Evolutionary conservation across 2,888 invertebrate genomes (phyloP).

Genomic region (Drosophila fulvimacula): DNA sequence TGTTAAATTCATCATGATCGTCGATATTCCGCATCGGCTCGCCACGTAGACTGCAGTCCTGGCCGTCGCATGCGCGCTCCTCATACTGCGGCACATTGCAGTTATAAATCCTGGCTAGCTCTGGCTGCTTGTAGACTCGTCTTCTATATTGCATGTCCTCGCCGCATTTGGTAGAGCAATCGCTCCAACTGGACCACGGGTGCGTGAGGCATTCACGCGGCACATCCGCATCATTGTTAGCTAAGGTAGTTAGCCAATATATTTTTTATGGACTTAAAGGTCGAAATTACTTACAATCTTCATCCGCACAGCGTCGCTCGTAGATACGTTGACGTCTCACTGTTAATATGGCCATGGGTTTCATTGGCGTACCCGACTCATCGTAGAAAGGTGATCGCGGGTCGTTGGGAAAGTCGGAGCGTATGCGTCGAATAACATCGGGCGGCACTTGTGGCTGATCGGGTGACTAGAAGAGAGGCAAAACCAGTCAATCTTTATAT

Average conservation of each 20-base stretch:
- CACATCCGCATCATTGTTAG: slow-evolving; percentile 81
- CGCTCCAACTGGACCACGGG: slow-evolving; percentile 86
- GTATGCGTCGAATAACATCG: slow-evolving; percentile 93
- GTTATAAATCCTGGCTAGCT: slow-evolving; percentile 76
- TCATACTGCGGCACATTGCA: slow-evolving; percentile 75
- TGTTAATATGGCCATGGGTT: slow-evolving; percentile 94
- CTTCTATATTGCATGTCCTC: slow-evolving; percentile 82
- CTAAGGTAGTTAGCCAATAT: slow-evolving; percentile 36
- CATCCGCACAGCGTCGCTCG: slow-evolving; percentile 90
- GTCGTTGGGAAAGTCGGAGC: slow-evolving; percentile 93
- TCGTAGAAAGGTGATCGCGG: slow-evolving; percentile 96
- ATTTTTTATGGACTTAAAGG: background rate
- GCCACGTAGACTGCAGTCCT: slow-evolving; percentile 69
- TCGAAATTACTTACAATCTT: slow-evolving; percentile 71
- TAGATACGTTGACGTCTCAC: slow-evolving; percentile 92
- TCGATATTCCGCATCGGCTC: slow-evolving; percentile 43
- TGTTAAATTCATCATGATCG: slow-evolving; percentile 46
- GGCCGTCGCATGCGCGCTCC: slow-evolving; percentile 84
- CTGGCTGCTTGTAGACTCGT: slow-evolving; percentile 82
- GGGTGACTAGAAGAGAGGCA: slow-evolving; percentile 86
- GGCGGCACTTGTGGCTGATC: slow-evolving; percentile 94
- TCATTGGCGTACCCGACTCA: slow-evolving; percentile 89
- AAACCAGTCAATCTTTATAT: background rate
- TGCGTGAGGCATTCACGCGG: slow-evolving; percentile 83
- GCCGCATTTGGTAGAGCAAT: slow-evolving; percentile 86